Evolutionary conservation across 2,113 vertebrate genomes (phyloP).

Genomic region (Physeter macrocephalus): DNA sequence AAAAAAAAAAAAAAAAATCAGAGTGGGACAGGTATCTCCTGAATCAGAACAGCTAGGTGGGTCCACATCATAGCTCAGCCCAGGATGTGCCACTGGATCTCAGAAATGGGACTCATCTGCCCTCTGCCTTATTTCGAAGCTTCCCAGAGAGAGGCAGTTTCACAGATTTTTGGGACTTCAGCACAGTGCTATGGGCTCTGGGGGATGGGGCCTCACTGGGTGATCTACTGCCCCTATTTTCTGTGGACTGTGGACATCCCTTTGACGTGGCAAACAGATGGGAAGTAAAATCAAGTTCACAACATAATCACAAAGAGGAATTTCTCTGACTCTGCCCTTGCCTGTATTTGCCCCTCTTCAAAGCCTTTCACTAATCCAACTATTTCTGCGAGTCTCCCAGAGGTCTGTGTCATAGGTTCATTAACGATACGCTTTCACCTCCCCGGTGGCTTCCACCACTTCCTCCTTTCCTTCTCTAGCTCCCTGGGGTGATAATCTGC

Average conservation of each 20-base stretch:
- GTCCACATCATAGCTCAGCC: background rate
- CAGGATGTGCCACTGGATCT: background rate
- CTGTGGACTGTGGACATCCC: background rate
- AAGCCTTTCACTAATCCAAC: background rate
- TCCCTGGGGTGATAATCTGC: slow-evolving; percentile 42
- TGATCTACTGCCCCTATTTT: background rate
- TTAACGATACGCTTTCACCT: slow-evolving; percentile 49
- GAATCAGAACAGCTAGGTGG: background rate
- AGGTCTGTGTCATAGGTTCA: slow-evolving; percentile 28
- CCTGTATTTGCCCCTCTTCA: background rate
- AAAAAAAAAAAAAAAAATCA: too few relatives aligned
- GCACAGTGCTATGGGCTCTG: background rate
- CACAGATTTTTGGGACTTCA: background rate
- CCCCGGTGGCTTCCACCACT: background rate
- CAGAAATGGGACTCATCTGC: background rate
- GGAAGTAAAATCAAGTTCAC: slow-evolving; percentile 23
- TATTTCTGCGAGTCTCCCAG: background rate
- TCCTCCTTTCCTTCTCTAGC: background rate
- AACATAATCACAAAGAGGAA: background rate
- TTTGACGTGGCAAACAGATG: background rate
- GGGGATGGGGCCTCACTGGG: background rate
- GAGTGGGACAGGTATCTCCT: background rate
- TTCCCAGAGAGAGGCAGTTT: background rate
- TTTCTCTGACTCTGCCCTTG: background rate
- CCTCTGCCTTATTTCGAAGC: background rate